phyloP scores from a whole-genome alignment of 2,797 vertebrate genomes.

The Staurois parvus region DNA sequence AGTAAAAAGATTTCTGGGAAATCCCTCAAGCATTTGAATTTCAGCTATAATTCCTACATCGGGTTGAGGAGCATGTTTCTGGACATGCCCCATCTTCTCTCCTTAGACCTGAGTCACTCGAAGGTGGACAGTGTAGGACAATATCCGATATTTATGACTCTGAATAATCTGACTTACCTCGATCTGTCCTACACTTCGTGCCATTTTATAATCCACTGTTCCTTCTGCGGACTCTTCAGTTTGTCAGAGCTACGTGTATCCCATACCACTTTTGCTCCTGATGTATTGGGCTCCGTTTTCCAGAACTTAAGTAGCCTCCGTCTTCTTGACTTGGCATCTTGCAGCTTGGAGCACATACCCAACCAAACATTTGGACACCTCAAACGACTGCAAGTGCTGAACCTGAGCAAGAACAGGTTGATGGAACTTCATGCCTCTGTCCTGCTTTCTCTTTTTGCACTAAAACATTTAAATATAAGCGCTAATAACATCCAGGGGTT shows the following conservation, averaged over 20 bases:
- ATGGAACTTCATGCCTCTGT: constrained; percentile 65
- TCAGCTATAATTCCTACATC: constrained; percentile 77
- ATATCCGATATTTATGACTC: constrained; percentile 69
- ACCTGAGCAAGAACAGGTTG: constrained; percentile 76
- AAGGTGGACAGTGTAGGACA: constrained; percentile 63
- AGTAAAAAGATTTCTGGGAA: fast-evolving
- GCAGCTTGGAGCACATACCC: constrained; percentile 68
- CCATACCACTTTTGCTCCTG: constrained; percentile 72
- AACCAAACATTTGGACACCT: constrained; percentile 67
- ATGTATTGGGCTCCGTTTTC: constrained; percentile 69
- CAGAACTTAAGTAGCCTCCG: constrained; percentile 68
- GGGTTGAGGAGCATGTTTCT: constrained; percentile 64
- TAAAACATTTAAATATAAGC: constrained; percentile 72
- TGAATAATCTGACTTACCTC: constrained; percentile 73
- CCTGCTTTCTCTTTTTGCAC: constrained; percentile 62
- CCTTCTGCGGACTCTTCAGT: constrained; percentile 73
- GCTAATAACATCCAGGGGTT: constrained; percentile 70
- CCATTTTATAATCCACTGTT: constrained; percentile 65
- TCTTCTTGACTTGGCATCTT: constrained; percentile 74
- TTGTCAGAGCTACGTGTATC: constrained; percentile 76
- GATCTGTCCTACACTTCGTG: constrained; percentile 76
- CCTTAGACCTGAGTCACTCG: constrained; percentile 76
- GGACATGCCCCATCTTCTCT: constrained; percentile 65
- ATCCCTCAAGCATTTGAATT: constrained; percentile 73
- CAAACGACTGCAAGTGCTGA: constrained; percentile 67